Conservation (phyloP, 1,140 invertebrate genomes). For the Lepidotrigona ventralis region DNA sequence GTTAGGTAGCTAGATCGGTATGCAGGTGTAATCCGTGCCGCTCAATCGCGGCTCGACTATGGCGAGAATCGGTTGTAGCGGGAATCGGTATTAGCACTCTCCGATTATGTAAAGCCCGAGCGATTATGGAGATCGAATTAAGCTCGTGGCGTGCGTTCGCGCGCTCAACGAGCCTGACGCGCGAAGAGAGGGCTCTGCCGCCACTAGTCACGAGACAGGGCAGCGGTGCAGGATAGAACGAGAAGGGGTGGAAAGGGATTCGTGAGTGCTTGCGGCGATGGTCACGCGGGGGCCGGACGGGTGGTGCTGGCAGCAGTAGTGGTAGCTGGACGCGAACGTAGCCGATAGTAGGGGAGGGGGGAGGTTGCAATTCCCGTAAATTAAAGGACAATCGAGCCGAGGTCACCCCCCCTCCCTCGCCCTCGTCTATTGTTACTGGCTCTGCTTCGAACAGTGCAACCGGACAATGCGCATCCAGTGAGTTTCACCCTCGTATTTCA, state of each 20-base stretch:
- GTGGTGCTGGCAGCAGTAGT: background rate
- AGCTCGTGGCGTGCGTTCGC: slow-evolving; percentile 66
- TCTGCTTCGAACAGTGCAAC: slow-evolving; percentile 65
- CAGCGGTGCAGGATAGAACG: background rate
- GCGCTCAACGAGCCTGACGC: slow-evolving; percentile 54
- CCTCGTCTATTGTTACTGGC: slow-evolving; percentile 70
- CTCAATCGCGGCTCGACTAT: slow-evolving; percentile 60
- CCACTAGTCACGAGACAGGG: background rate
- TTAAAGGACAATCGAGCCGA: slow-evolving; percentile 77
- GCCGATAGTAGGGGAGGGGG: slow-evolving; percentile 46
- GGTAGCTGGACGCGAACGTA: slow-evolving; percentile 49
- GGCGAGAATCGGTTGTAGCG: slow-evolving; percentile 60
- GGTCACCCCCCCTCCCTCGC: slow-evolving; percentile 59
- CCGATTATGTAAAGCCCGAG: slow-evolving; percentile 73
- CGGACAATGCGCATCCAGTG: slow-evolving; percentile 70
- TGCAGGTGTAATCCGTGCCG: slow-evolving; percentile 62
- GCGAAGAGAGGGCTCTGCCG: slow-evolving; percentile 44
- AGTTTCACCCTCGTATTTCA: slow-evolving; percentile 72
- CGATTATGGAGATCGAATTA: slow-evolving; percentile 74
- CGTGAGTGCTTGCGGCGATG: slow-evolving; percentile 29
- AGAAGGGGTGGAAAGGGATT: background rate
- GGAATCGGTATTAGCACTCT: slow-evolving; percentile 65
- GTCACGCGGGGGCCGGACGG: background rate
- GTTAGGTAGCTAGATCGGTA: slow-evolving; percentile 17
- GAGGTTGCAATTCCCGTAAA: slow-evolving; percentile 74